Percentiles rank a stretch among this genome's conserved stretches.
phyloP scores from a whole-genome alignment of 2,113 vertebrate genomes.

The Gyps fulvus region DNA sequence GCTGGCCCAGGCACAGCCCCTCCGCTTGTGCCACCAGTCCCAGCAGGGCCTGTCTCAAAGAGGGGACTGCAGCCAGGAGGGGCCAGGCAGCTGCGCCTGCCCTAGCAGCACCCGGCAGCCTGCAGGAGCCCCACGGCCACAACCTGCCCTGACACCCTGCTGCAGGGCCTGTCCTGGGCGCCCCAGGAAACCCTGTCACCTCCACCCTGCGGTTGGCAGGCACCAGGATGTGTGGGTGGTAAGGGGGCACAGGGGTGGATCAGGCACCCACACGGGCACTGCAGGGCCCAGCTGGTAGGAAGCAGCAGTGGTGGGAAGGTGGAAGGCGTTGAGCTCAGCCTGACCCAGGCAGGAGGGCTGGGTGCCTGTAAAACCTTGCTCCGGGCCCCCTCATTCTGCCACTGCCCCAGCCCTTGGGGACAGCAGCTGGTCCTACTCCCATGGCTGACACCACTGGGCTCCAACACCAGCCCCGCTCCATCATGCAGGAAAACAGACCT shows the following conservation, averaged over 20 bases:
- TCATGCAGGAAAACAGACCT: neutral
- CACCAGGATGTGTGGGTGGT: too few species aligned
- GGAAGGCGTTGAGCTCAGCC: neutral
- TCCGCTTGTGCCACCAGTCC: neutral
- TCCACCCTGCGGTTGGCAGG: accelerated
- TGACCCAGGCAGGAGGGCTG: neutral
- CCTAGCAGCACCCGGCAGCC: neutral
- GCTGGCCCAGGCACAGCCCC: neutral
- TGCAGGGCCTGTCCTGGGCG: neutral
- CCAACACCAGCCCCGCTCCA: neutral
- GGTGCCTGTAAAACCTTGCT: neutral
- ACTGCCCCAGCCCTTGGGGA: accelerated
- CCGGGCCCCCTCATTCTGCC: neutral
- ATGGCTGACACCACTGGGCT: accelerated
- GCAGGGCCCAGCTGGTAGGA: too few species aligned
- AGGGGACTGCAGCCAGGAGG: neutral
- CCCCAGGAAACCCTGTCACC: neutral
- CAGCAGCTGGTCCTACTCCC: accelerated
- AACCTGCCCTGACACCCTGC: neutral
- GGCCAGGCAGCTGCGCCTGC: neutral
- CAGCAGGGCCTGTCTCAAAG: neutral
- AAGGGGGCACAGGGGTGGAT: accelerated
- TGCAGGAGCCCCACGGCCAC: neutral
- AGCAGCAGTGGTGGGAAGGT: too few species aligned
- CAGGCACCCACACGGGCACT: accelerated